Conservation (phyloP, 1,140 invertebrate genomes). For the Tigriopus japonicus region DNA sequence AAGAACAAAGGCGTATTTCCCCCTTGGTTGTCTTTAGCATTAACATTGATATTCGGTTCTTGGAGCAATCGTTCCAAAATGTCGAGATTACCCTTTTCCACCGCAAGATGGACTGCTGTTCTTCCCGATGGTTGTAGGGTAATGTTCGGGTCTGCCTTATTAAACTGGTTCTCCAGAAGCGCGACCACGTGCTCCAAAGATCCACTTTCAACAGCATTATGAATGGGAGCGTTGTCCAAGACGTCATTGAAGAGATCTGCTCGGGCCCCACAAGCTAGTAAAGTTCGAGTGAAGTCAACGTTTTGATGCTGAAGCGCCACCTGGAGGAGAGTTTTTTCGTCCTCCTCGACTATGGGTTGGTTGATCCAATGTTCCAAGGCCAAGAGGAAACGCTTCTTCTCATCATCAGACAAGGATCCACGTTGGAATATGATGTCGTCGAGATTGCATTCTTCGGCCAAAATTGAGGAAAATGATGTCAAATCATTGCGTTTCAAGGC, state of each 20-base stretch:
- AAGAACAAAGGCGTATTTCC: constrained; percentile 8
- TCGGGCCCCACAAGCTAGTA: constrained; percentile 3
- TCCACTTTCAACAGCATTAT: neutral
- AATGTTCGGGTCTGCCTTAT: too few relatives aligned
- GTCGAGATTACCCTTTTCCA: neutral
- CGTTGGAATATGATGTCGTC: too few relatives aligned
- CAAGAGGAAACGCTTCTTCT: neutral
- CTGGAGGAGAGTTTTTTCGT: neutral
- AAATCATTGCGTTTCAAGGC: too few relatives aligned
- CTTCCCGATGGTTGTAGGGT: too few relatives aligned
- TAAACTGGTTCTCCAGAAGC: too few relatives aligned
- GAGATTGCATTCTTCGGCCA: too few relatives aligned
- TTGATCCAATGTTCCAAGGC: constrained; percentile 14
- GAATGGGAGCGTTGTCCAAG: neutral
- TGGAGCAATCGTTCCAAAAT: neutral
- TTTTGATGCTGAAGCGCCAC: neutral
- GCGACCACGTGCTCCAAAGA: too few relatives aligned
- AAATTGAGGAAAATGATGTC: too few relatives aligned
- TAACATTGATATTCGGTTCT: neutral
- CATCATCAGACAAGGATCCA: neutral
- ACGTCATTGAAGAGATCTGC: constrained; percentile 5
- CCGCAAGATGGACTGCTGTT: too few relatives aligned
- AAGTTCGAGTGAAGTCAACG: neutral
- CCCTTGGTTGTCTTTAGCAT: constrained; percentile 3
- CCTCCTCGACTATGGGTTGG: neutral